Percentiles rank a stretch among this genome's conserved stretches.
phyloP scores from a whole-genome alignment of 2,888 invertebrate genomes.

The Drosophila yooni region DNA sequence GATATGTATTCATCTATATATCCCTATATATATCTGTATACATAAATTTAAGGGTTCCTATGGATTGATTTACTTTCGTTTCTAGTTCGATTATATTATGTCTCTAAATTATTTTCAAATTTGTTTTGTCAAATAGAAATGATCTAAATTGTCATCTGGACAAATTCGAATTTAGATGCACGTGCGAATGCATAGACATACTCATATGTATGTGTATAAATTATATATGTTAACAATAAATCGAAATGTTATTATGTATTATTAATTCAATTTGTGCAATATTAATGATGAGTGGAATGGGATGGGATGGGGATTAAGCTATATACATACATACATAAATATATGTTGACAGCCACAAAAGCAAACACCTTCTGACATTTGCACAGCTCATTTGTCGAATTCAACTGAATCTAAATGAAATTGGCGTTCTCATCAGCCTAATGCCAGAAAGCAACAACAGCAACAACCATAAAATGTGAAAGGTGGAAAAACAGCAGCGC shows the following conservation, averaged over 20 bases:
- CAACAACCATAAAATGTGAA: conserved; percentile 42
- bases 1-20: not conserved
- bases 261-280: conserved; percentile 35
- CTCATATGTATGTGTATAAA: not conserved
- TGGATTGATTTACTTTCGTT: conserved; percentile 1
- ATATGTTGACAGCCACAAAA: conserved; percentile 20
- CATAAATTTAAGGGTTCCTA: not conserved
- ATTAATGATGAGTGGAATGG: conserved; percentile 6
- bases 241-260: not conserved
- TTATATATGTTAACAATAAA: not conserved
- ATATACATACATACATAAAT: not conserved
- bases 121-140: not conserved
- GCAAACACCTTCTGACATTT: conserved; percentile 59
- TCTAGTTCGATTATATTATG: not conserved
- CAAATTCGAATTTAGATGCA: not conserved
- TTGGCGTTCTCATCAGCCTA: conserved; percentile 50
- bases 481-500: conserved; percentile 55
- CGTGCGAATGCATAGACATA: not conserved
- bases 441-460: conserved; percentile 35
- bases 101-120: not conserved
- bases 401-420: conserved; percentile 27
- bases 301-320: conserved; percentile 4
- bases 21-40: not conserved
- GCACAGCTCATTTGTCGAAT: conserved; percentile 45
- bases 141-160: not conserved